Evolutionary conservation across 2,113 vertebrate genomes (phyloP).

Genomic region (Grantiella picta): DNA sequence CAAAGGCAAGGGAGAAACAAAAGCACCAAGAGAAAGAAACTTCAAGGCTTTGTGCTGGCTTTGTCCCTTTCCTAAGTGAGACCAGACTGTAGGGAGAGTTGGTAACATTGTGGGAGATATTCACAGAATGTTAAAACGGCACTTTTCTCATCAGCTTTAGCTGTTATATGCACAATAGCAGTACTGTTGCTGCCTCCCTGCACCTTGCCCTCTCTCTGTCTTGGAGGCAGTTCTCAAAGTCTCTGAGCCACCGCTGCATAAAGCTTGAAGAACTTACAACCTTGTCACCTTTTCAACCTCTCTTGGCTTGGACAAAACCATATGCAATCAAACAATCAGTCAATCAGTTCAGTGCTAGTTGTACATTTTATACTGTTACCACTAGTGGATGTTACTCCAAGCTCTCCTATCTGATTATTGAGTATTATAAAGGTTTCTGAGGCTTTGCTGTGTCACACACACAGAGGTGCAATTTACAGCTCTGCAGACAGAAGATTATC

Average conservation of each 20-base stretch:
- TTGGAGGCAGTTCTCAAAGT: neutral
- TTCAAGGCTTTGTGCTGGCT: neutral
- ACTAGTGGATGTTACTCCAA: neutral
- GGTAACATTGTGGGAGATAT: neutral
- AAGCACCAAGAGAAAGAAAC: neutral
- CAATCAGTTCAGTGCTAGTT: neutral
- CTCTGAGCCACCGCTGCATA: neutral
- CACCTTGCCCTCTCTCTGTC: neutral
- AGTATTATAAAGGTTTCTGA: neutral
- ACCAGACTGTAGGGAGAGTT: neutral
- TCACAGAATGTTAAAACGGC: neutral
- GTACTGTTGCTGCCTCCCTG: neutral
- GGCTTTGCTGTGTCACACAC: neutral
- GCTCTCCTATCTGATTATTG: neutral
- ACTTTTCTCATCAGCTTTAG: neutral
- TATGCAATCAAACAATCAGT: neutral
- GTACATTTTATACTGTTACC: neutral
- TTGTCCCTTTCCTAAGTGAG: neutral
- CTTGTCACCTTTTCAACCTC: neutral
- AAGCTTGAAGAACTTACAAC: neutral
- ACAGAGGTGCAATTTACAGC: neutral
- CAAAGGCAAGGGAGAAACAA: neutral
- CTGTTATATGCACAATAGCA: neutral
- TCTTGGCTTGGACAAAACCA: neutral
- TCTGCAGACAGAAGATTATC: neutral